Base-by-base conservation (phyloP, 2,113 vertebrate genomes). In the Odontophorus gujanensis region DNA sequence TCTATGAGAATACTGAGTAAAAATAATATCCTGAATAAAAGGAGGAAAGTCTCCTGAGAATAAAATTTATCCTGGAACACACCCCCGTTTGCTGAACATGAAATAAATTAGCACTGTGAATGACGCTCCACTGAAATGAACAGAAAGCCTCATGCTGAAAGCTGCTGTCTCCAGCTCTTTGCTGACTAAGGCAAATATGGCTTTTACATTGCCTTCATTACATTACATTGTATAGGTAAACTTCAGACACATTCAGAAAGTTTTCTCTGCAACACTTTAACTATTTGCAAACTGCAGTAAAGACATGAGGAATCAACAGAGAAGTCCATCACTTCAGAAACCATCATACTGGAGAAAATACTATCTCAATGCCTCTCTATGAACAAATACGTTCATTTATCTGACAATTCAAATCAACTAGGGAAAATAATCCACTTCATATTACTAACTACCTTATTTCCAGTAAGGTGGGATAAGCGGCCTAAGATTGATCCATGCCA, bases 191-290 rank as follows among this genome's bases (percentile, higher is more conserved):
- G 36, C 25, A 53, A 42, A 48, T 11, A 3, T 7, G 40, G 47
- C 2, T 92, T 61, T 86, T 59, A 25, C 62, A 21, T 11, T 6
- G 3, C 3, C 0, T 11, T 53, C 69, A 32, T n/a, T 25, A 4
- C 14, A 12, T 25, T 45, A 36, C 14, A 5, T 16, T 6, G 34
- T 24, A 14, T 14, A 48, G 15, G 19, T 45, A 36, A 0, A 1
- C 9, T 45, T 11, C 21, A 79, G 51, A 48, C 57, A 8, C 72
- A 8, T 45, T 58, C 4, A 25, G 53, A 67, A 25, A 15, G 10
- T 47, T 90, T 67, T 38, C 80, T 68, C 76, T 72, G 57, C 30
- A 43, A 12, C 0, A 2, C 22, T 81, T 79, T 45, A n/a, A 26
- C 28, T 36, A 4, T 83, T 84, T 62, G 30, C 34, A 91, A 71